These are phyloP conservation scores for Bactericera cockerelli DNA, from an alignment of 1,140 invertebrate genomes.

Conservation along the genomic window DNA sequence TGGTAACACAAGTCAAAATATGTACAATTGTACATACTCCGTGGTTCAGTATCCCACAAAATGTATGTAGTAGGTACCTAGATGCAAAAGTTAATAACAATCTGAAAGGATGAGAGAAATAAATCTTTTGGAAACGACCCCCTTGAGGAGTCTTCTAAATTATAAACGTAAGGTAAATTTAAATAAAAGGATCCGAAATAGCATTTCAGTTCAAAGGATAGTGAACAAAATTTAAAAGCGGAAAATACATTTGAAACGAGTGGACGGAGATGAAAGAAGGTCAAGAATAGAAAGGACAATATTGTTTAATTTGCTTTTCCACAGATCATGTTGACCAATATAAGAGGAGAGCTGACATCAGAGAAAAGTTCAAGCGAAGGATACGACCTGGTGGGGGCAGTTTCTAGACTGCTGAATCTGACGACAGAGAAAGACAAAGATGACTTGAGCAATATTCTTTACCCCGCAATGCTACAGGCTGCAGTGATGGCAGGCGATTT, in stretches of 20 bases:
- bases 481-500: constrained; percentile 51
- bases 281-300: too few species aligned
- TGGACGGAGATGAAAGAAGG: too few species aligned
- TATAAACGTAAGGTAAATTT: background rate
- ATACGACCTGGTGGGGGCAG: constrained; percentile 45
- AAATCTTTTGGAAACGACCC: background rate
- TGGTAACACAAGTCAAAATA: background rate
- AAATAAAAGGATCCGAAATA: background rate
- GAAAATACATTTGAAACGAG: too few species aligned
- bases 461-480: constrained; percentile 58
- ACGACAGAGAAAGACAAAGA: constrained; percentile 49
- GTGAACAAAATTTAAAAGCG: too few species aligned
- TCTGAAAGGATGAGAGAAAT: background rate
- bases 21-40: background rate
- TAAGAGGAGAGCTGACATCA: constrained; percentile 11
- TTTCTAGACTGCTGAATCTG: constrained; percentile 46
- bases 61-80: too few species aligned
- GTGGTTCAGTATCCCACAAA: background rate
- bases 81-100: too few species aligned
- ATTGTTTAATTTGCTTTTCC: too few species aligned
- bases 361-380: constrained; percentile 27
- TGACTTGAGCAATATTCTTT: constrained; percentile 53
- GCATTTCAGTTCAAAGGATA: too few species aligned
- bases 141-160: constrained; percentile 11
- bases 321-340: constrained; percentile 6